Evolutionary conservation across 2,113 vertebrate genomes (phyloP), one percentile per base, ranked within the genome.

Genomic region (Beaufortia kweichowensis): DNA sequence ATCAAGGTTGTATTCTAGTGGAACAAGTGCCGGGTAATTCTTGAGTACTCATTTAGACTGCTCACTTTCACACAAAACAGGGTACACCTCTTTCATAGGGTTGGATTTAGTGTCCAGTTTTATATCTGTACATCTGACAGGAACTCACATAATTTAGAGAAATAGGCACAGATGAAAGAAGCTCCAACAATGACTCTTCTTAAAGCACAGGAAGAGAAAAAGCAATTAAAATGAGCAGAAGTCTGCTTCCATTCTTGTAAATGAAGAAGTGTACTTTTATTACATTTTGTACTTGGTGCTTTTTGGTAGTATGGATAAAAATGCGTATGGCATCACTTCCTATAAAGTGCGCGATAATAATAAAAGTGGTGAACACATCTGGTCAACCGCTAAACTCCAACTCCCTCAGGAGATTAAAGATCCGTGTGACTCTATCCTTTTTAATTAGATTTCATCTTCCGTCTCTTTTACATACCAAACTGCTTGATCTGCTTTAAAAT

Each of bases 151-250:
- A 48, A 56, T 8, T 53, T 59, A 70, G 15, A 61, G 48, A 71
- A 26, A 24, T 59, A 50, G 29, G 41, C 55, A 0, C 62, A 76
- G 33, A 85, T 86, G 28, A 86, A 88, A 83, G 75, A 5, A 81
- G 57, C 2, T 66, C 71, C 41, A 24, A 0, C 3, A 28, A 29
- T 75, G 0, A 41, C 66, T 4, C 29, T 35, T 75, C n/a, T 77
- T 81, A 76, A 83, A 81, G 64, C 61, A 26, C 31, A 53, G 31
- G 31, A 68, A 67, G 35, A 70, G 43, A 61, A 66, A 67, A 73
- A 15, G 5, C 15, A 79, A 53, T 75, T 70, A 71, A 81, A 76
- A 69, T 31, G 2, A 59, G 55, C 23, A 12, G 6, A 46, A 50
- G 46, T 57, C 74, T 33, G 43, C 23, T 72, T 76, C 62, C 55